phyloP scores from a whole-genome alignment of 2,797 vertebrate genomes.

The Anisognathus igniventris region DNA sequence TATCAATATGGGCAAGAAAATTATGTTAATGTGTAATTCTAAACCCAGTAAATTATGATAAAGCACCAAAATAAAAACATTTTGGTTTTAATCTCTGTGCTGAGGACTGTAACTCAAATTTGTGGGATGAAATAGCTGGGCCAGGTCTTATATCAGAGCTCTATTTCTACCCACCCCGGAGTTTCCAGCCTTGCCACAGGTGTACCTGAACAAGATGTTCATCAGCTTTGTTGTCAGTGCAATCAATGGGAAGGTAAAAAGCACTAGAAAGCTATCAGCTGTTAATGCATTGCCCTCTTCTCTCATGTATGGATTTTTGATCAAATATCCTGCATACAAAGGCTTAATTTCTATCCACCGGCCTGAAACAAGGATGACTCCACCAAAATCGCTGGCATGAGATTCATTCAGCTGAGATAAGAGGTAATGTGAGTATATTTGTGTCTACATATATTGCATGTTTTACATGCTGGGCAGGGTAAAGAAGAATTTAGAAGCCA shows the following conservation, averaged over 20 bases:
- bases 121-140: neutral
- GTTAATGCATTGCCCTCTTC: neutral
- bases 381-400: neutral
- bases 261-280: neutral
- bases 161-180: neutral
- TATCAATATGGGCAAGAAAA: neutral
- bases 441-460: neutral
- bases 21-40: neutral
- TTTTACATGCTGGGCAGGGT: neutral
- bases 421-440: neutral
- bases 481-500: slow-evolving; percentile 23
- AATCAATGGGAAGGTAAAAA: neutral
- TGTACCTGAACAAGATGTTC: neutral
- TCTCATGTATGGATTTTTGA: neutral
- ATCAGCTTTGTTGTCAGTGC: neutral
- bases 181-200: neutral
- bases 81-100: neutral
- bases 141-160: neutral
- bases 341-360: neutral
- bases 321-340: neutral
- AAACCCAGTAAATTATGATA: neutral
- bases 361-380: neutral
- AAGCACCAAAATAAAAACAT: neutral
- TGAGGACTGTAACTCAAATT: neutral
- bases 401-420: neutral